A percentile compares a stretch with the other conserved stretches of the same genome.
Evolutionary conservation across 1,140 invertebrate species (phyloP).

Genomic region (Ptiloglossa arizonensis): DNA sequence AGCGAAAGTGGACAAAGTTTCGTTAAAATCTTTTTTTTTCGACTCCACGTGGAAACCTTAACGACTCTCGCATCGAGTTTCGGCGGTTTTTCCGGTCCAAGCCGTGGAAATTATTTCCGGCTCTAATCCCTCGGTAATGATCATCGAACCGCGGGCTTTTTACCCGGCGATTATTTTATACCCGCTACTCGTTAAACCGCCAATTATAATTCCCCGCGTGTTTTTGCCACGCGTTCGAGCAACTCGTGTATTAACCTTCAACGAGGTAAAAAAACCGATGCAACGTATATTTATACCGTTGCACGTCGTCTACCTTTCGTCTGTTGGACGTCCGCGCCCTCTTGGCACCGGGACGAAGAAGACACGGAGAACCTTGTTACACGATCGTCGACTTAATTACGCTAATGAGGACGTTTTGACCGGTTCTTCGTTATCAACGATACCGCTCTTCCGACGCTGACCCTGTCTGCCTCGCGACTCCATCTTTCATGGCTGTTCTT

Average conservation of each 20-base stretch:
- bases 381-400: conserved; percentile 60
- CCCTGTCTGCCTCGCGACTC: too few relatives aligned
- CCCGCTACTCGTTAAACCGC: background rate
- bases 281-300: conserved; percentile 4
- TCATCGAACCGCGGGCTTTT: background rate
- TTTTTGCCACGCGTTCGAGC: background rate
- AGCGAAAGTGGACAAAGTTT: too few relatives aligned
- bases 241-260: background rate
- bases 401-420: conserved; percentile 57
- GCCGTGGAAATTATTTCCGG: conserved; percentile 8
- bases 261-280: background rate
- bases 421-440: conserved; percentile 18
- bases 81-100: background rate
- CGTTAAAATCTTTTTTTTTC: too few relatives aligned
- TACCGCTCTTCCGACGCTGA: conserved; percentile 39
- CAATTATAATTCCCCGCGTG: background rate
- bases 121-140: conserved; percentile 5
- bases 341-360: background rate
- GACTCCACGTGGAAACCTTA: too few relatives aligned
- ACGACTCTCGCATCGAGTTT: too few relatives aligned
- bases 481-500: too few relatives aligned
- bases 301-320: background rate
- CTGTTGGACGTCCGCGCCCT: background rate
- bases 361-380: too few relatives aligned
- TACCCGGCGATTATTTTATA: background rate